These are phyloP conservation scores for Sitobion miscanthi DNA, from an alignment of 1,140 invertebrate species.

Conservation along the genomic window DNA sequence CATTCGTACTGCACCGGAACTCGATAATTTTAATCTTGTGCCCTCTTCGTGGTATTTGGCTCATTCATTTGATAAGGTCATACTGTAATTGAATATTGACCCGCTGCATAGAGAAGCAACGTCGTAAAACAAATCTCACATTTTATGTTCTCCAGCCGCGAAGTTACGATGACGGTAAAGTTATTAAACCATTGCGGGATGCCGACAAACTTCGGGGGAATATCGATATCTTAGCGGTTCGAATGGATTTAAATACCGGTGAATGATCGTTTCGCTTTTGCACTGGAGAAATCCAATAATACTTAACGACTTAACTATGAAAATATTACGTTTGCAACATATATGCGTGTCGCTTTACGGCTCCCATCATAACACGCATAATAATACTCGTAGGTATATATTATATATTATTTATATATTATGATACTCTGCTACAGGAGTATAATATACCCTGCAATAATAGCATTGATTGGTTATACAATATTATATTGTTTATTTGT, in stretches of 20 bases:
- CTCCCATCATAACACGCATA: neutral
- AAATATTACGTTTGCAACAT: neutral
- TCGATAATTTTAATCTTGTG: constrained; percentile 1
- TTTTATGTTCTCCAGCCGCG: constrained; percentile 2
- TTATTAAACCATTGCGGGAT: constrained; percentile 26
- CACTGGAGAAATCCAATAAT: constrained; percentile 19
- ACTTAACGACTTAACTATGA: neutral
- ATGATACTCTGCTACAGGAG: neutral
- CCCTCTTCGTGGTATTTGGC: constrained; percentile 22
- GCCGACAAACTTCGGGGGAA: constrained; percentile 34
- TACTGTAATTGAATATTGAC: constrained; percentile 17
- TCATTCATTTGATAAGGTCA: constrained; percentile 33
- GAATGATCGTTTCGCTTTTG: constrained; percentile 22
- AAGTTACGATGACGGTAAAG: constrained; percentile 19
- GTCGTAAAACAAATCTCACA: constrained; percentile 47
- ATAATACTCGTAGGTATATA: neutral
- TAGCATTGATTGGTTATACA: neutral
- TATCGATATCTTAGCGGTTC: neutral
- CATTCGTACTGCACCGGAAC: neutral
- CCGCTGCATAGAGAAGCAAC: neutral
- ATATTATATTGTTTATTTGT: neutral
- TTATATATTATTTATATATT: neutral
- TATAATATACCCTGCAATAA: neutral
- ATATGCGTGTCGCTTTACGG: neutral
- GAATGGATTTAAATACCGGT: neutral